A percentile compares a stretch with the other conserved stretches of the same genome.
These are phyloP conservation scores for Melipona bicolor DNA, from an alignment of 2,888 invertebrate genomes.

Conservation along the genomic window DNA sequence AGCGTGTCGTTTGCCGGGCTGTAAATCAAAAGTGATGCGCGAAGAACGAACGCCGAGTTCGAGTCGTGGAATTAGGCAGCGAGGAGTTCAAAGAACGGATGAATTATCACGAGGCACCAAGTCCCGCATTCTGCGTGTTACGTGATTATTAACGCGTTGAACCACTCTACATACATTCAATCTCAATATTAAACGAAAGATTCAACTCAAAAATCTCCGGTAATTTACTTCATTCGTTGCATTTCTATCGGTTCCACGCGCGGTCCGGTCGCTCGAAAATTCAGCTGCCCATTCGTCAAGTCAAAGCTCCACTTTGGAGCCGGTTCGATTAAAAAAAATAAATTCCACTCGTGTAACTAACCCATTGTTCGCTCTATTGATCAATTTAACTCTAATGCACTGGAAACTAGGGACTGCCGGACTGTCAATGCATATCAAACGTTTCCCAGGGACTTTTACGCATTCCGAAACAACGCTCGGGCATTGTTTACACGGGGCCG, in stretches of 20 bases:
- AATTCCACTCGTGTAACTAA: not conserved
- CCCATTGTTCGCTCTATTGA: not conserved
- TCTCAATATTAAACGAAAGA: no score
- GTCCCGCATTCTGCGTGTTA: not conserved
- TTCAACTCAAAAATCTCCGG: no score
- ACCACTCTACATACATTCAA: no score
- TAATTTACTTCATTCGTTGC: not conserved
- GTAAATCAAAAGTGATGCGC: not conserved
- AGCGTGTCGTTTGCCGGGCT: not conserved
- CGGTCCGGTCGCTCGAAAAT: no score
- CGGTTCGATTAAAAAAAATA: not conserved
- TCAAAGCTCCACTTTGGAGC: not conserved
- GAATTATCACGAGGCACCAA: not conserved
- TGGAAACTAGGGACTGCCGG: not conserved
- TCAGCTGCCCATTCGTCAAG: no score
- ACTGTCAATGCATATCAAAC: not conserved
- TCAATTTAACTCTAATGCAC: not conserved
- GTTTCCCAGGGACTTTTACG: not conserved
- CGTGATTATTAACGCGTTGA: not conserved
- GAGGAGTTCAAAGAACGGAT: not conserved
- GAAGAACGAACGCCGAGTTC: not conserved
- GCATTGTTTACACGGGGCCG: slow-evolving; percentile 24
- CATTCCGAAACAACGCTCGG: not conserved
- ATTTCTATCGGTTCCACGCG: no score
- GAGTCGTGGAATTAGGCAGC: not conserved